Evolutionary conservation across 2,888 invertebrate genomes (phyloP).

Genomic region (Drosophila birchii): DNA sequence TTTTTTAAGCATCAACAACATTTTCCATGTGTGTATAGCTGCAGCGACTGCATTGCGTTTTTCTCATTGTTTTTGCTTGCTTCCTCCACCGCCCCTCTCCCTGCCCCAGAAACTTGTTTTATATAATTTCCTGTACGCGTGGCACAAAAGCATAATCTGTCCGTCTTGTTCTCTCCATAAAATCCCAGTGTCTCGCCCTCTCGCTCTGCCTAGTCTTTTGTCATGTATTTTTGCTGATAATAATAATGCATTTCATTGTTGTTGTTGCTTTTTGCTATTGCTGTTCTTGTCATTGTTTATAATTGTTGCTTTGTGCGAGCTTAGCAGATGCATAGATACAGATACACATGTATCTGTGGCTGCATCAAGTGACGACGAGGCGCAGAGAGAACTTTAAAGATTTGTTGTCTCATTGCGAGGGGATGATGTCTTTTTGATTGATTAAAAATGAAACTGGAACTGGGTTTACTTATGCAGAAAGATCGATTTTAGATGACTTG

Average conservation of each 20-base stretch:
- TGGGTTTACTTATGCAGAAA: background rate
- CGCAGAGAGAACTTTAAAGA: constrained; percentile 6
- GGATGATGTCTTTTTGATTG: constrained; percentile 36
- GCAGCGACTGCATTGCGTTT: constrained; percentile 67
- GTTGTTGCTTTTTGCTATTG: constrained; percentile 28
- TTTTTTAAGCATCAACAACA: constrained; percentile 69
- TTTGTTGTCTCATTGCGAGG: constrained; percentile 16
- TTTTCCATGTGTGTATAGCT: constrained; percentile 46
- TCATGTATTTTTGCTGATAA: constrained; percentile 74
- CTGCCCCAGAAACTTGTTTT: constrained; percentile 70
- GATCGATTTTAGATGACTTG: background rate
- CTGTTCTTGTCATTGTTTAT: constrained; percentile 64
- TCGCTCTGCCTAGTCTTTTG: constrained; percentile 38
- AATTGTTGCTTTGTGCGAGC: constrained; percentile 64
- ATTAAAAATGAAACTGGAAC: constrained; percentile 37
- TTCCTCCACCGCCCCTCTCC: background rate
- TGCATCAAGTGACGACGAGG: constrained; percentile 20
- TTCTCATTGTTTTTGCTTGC: constrained; percentile 64
- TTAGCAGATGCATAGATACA: constrained; percentile 48
- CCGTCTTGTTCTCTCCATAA: constrained; percentile 15
- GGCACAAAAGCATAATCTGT: constrained; percentile 73
- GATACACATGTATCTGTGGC: constrained; percentile 29
- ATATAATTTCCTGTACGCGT: constrained; percentile 81
- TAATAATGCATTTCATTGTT: constrained; percentile 71
- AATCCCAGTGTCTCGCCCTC: constrained; percentile 10